Evolutionary conservation across 2,797 vertebrate genomes (phyloP), one percentile per base, ranked within the genome.

Genomic region (Valencia hispanica): DNA sequence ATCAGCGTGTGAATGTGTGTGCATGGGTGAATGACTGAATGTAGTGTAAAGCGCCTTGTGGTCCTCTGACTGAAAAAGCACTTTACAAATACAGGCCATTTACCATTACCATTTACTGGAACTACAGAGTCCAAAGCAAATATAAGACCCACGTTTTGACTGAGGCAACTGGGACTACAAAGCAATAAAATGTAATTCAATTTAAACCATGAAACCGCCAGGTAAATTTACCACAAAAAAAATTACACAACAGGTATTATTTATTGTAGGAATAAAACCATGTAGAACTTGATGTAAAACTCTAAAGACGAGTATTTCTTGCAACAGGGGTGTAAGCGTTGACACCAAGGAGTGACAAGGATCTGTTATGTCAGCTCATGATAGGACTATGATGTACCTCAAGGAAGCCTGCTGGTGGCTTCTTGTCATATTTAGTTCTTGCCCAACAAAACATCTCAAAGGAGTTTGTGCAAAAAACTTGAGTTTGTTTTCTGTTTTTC

Each of bases 401-500:
- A 25, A 65, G 17, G 34, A 65, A 5, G 36, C 18, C 20, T 39
- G 34, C 36, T 65, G 61, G 11, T 5, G 61, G 61, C 48, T 48
- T 65, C 68, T 59, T 47, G 63, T 84, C 66, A 65, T 39, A 73
- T 48, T 81, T 69, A 51, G 78, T 75, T 2, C 72, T 34, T 79
- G 73, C 7, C 65, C 65, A 82, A 71, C 72, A 41, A 76, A 55
- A 75, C 70, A 71, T 57, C 78, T 79, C 43, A 65, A 63, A 66
- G 61, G 61, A 53, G 74, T 79, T 73, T 83, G 73, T 53, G 51
- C 65, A 63, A 63, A 86, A 70, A 74, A 76, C 80, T 82, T 81
- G 74, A 85, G 75, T 84, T 77, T 77, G 82, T 88, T 70, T 27
- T 65, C 69, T 36, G n/a, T 83, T 79, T 45, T 69, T 48, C 73